These are phyloP conservation scores for Hyposmocoma kahamanoa DNA, from an alignment of 1,140 invertebrate species.

Conservation along the genomic window DNA sequence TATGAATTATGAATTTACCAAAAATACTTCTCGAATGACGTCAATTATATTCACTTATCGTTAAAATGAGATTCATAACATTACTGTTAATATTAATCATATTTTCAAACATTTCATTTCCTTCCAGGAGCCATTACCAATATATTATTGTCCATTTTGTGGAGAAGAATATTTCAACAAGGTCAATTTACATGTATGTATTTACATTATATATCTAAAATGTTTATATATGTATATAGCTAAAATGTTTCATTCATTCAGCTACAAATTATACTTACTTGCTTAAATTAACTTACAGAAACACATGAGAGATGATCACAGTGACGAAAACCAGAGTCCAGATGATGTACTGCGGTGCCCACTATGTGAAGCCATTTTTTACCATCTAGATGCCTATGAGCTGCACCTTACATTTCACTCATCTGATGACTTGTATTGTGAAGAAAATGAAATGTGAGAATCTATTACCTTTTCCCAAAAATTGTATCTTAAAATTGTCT, in stretches of 20 bases:
- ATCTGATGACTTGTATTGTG: conserved; percentile 77
- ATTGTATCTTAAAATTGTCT: too few relatives aligned
- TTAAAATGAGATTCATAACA: not conserved
- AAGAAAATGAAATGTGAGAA: conserved; percentile 75
- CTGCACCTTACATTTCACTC: conserved; percentile 78
- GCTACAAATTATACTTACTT: not conserved
- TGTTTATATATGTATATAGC: conserved; percentile 3
- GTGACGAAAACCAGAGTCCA: conserved; percentile 74
- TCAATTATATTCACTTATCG: too few relatives aligned
- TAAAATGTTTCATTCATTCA: too few relatives aligned
- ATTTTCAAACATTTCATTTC: not conserved
- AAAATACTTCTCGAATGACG: too few relatives aligned
- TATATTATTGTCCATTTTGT: conserved; percentile 81
- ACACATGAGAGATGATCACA: conserved; percentile 77
- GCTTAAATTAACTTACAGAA: conserved; percentile 66
- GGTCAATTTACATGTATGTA: conserved; percentile 77
- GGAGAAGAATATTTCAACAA: conserved; percentile 80
- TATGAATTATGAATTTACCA: too few relatives aligned
- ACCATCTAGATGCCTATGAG: conserved; percentile 79
- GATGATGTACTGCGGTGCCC: conserved; percentile 77
- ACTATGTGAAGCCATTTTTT: conserved; percentile 79
- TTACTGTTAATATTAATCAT: not conserved
- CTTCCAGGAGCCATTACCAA: conserved; percentile 68
- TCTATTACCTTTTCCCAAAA: too few relatives aligned
- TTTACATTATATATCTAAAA: not conserved